These are phyloP conservation scores for Acipenser ruthenus DNA, from an alignment of 2,797 vertebrate genomes.

Conservation along the genomic window DNA sequence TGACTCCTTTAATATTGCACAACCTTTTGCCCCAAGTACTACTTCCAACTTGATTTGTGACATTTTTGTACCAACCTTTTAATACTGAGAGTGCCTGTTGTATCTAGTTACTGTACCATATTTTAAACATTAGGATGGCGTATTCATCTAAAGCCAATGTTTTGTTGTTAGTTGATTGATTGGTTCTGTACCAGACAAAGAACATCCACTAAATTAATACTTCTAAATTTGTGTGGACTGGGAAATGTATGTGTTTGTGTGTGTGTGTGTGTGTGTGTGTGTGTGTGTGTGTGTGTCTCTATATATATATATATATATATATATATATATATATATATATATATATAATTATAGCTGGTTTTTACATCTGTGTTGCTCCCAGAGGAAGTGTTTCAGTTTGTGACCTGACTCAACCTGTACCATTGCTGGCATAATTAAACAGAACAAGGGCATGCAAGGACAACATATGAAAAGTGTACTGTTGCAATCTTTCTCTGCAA, in stretches of 20 bases:
- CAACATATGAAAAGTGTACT: too few relatives aligned
- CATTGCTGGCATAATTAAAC: too few relatives aligned
- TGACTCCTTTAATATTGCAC: constrained; percentile 24
- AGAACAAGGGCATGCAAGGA: too few relatives aligned
- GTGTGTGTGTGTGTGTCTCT: too few relatives aligned
- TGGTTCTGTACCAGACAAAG: background rate
- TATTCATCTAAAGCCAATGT: background rate
- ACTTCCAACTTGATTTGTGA: background rate
- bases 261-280: background rate
- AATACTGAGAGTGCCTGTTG: background rate
- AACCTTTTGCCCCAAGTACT: constrained; percentile 21
- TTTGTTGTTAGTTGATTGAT: background rate
- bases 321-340: too few relatives aligned
- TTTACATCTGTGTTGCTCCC: background rate
- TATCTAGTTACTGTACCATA: background rate
- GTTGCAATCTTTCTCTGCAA: too few relatives aligned
- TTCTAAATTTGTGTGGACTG: constrained; percentile 23
- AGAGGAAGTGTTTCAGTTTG: background rate
- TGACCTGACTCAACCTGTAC: background rate
- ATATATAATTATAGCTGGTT: too few relatives aligned
- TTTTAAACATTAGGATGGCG: constrained; percentile 4
- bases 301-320: too few relatives aligned
- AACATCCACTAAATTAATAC: constrained; percentile 7
- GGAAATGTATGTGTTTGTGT: constrained; percentile 11
- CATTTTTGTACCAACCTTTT: too few relatives aligned